These are phyloP conservation scores for Candoia aspera DNA, from an alignment of 2,113 vertebrate genomes.

Conservation along the genomic window DNA sequence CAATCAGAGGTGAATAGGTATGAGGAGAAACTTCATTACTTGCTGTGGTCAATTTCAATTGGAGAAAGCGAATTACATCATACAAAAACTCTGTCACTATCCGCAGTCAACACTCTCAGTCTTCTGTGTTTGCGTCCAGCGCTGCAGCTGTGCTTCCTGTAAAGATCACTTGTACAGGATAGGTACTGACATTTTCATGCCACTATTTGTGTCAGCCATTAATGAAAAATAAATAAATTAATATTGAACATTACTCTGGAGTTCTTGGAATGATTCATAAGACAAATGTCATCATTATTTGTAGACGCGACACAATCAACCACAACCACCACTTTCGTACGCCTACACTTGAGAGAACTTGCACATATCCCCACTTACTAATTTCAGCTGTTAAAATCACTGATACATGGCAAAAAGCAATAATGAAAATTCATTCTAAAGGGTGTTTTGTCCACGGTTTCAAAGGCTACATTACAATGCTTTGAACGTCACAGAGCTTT, in stretches of 20 bases:
- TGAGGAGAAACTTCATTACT: background rate
- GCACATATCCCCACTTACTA: constrained; percentile 53
- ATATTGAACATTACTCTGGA: background rate
- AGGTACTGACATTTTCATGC: constrained; percentile 16
- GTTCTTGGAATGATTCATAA: constrained; percentile 31
- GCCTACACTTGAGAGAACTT: constrained; percentile 61
- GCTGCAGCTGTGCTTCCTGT: background rate
- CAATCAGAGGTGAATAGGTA: background rate
- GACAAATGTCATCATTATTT: constrained; percentile 49
- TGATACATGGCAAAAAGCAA: constrained; percentile 9
- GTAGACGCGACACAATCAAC: constrained; percentile 9
- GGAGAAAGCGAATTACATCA: background rate
- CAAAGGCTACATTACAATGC: background rate
- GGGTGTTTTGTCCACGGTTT: constrained; percentile 5
- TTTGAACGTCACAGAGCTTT: constrained; percentile 12
- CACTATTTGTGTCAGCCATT: constrained; percentile 1
- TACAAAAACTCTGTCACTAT: background rate
- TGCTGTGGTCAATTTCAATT: background rate
- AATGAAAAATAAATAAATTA: constrained; percentile 28
- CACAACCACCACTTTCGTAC: constrained; percentile 49
- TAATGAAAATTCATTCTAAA: constrained; percentile 7
- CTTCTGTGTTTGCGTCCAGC: background rate
- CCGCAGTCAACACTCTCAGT: background rate
- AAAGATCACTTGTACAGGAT: background rate
- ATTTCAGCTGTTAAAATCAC: background rate